Evolutionary conservation across 1,140 invertebrate species (phyloP), one percentile per base, ranked within the genome.

Genomic region (Drosophila burlai): DNA sequence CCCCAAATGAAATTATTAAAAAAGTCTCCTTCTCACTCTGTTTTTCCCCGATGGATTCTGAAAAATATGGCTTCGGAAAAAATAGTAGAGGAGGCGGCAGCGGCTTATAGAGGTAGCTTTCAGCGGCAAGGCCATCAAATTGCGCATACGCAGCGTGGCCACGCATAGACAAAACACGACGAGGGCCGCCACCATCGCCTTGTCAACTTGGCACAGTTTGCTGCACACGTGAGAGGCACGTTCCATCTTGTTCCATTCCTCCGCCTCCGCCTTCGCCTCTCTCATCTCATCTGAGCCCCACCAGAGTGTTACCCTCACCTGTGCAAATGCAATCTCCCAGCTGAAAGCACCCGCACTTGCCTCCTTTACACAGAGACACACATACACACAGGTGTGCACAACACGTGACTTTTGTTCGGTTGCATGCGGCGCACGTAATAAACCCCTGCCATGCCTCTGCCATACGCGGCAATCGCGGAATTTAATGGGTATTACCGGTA

Each of bases 351-450:
- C 45, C 66, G n/a, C 24, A 31, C 64, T 31, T 24, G 16, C 38
- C 21, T 21, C 38, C 34, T 26, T 24, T 34, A 45, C 16, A 50
- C 46, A 31, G 29, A 26, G 31, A 13, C 29, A 47, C 61, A 42
- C 38, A 34, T 45, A 36, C 16, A 29, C 45, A 24, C 58, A 73
- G 63, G 80, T 67, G 69, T 72, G 79, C 46, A 57, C 65, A 59
- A 81, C 85, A 85, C 85, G 85, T 90, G 85, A 90, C 86, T 90
- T 90, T 90, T 90, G 76, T 85, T 83, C 85, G 80, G 76, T 85
- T 91, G 86, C 79, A 86, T 82, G 81, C 77, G 69, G 38, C 66
- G 63, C 85, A 90, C 86, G 85, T 90, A 90, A 90, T 90, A 90
- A 90, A 85, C 67, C 85, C 59, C 46, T 43, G 61, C 63, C 67